phyloP scores from a whole-genome alignment of 2,888 invertebrate species.

The Ametastegia equiseti region DNA sequence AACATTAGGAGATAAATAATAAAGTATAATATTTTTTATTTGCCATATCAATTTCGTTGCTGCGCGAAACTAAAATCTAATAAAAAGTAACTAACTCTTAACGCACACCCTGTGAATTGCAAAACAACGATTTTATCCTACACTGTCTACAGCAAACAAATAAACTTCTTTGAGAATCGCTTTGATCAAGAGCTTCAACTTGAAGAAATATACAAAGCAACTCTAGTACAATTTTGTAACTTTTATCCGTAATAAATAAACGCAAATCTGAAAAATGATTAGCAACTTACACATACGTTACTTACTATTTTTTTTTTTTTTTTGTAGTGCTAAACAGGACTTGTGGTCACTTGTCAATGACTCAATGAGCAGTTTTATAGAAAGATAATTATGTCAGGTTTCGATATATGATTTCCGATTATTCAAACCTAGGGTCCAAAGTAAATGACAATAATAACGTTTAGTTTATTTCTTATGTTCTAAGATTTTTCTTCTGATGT shows the following conservation, averaged over 20 bases:
- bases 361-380: neutral
- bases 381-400: neutral
- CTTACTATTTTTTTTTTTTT: neutral
- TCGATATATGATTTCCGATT: neutral
- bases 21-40: neutral
- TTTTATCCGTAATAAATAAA: neutral
- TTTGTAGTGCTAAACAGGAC: slow-evolving; percentile 11
- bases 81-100: neutral
- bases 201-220: slow-evolving; percentile 15
- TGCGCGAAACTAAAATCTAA: neutral
- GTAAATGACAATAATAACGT: slow-evolving; percentile 22
- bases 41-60: neutral
- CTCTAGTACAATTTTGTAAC: neutral
- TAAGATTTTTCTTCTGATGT: neutral
- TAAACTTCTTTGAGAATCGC: neutral
- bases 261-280: neutral
- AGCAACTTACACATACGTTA: neutral
- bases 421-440: neutral
- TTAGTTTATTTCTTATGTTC: slow-evolving; percentile 1
- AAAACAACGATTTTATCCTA: neutral
- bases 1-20: neutral
- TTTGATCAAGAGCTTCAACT: neutral
- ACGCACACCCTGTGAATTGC: neutral
- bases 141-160: neutral
- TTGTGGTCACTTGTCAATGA: neutral